Evolutionary conservation across 2,113 vertebrate genomes (phyloP).

Genomic region (Lepisosteus osseus): DNA sequence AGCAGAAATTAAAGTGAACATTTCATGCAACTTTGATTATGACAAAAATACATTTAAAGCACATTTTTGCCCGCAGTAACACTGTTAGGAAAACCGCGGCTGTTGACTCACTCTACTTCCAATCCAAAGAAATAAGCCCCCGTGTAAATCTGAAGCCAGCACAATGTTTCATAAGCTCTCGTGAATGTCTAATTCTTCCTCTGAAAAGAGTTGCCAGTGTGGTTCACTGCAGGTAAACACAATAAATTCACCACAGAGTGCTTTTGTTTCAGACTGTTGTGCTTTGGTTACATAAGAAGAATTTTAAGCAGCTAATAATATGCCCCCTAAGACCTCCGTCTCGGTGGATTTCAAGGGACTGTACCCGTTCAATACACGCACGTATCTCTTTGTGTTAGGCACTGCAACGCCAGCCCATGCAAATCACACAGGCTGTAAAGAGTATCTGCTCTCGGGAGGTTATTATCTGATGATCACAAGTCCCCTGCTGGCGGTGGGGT

Average conservation of each 20-base stretch:
- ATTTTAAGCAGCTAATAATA: conserved; percentile 74
- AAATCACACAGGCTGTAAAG: too few species aligned
- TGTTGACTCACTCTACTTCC: too few species aligned
- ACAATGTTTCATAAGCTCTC: conserved; percentile 15
- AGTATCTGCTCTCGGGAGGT: not conserved
- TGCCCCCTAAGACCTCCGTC: conserved; percentile 59
- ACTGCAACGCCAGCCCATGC: conserved; percentile 28
- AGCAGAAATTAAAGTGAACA: too few species aligned
- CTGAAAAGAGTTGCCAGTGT: conserved; percentile 12
- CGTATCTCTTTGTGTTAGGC: conserved; percentile 38
- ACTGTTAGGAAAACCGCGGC: too few species aligned
- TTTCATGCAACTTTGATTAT: too few species aligned
- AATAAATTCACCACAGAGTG: conserved; percentile 38
- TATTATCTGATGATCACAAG: conserved; percentile 14
- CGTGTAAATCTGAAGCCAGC: not conserved
- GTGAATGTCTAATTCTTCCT: conserved; percentile 11
- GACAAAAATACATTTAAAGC: too few species aligned
- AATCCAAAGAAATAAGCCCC: too few species aligned
- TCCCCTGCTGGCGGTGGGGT: not conserved
- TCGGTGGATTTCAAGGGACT: conserved; percentile 43
- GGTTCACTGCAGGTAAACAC: conserved; percentile 24
- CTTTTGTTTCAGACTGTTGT: conserved; percentile 41
- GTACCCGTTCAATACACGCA: conserved; percentile 47
- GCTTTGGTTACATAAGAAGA: conserved; percentile 64
- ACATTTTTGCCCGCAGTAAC: too few species aligned